phyloP scores from a whole-genome alignment of 2,113 vertebrate species.

The Pycnonotus jocosus region DNA sequence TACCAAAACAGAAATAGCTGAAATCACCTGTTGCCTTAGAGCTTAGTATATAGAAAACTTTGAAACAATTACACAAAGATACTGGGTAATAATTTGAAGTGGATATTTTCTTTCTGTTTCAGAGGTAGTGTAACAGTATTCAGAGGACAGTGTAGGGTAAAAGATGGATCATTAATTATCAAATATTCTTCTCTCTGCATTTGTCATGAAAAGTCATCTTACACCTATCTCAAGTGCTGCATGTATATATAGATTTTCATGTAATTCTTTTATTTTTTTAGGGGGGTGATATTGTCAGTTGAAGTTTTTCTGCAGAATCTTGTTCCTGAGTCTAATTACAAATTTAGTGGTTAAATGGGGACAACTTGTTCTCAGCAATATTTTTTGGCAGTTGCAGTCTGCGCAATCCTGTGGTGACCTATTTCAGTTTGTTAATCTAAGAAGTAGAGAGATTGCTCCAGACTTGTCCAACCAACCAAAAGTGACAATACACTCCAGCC shows the following conservation, averaged over 20 bases:
- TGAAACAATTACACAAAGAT: background rate
- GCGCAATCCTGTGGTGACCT: background rate
- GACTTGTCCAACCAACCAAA: background rate
- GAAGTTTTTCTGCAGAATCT: background rate
- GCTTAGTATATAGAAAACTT: background rate
- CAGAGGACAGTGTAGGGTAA: background rate
- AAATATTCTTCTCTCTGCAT: background rate
- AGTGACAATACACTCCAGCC: background rate
- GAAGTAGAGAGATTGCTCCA: background rate
- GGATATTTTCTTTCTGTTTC: background rate
- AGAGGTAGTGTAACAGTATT: background rate
- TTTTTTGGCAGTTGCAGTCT: background rate
- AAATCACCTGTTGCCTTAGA: background rate
- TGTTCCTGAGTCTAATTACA: background rate
- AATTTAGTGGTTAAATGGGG: background rate
- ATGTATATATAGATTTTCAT: background rate
- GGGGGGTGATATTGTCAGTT: background rate
- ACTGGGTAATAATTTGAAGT: background rate
- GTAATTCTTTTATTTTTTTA: background rate
- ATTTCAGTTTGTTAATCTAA: background rate
- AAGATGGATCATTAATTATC: background rate
- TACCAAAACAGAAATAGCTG: background rate
- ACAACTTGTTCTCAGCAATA: background rate
- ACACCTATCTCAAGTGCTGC: background rate
- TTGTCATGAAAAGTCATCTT: background rate